Conservation (phyloP, 2,888 invertebrate genomes). For the Caenorhabditis becei region DNA sequence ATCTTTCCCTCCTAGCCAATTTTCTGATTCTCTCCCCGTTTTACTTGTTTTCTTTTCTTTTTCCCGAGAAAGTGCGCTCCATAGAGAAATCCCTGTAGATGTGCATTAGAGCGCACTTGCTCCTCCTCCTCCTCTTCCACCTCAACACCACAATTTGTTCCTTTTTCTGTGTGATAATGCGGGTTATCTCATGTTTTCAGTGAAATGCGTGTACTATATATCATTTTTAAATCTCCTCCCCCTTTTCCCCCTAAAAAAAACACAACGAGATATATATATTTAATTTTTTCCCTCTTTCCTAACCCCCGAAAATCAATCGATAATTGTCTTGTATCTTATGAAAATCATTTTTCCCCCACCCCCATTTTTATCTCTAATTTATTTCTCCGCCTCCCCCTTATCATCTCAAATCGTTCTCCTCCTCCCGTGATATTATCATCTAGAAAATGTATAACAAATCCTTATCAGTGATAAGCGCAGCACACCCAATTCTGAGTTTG, state of each 20-base stretch:
- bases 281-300: background rate
- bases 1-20: slow-evolving; percentile 3
- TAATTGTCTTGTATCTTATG: no score
- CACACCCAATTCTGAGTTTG: no score
- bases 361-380: background rate
- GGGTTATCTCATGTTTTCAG: slow-evolving; percentile 53
- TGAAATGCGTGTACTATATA: slow-evolving; percentile 57
- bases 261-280: background rate
- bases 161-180: slow-evolving; percentile 56
- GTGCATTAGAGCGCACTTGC: slow-evolving; percentile 6
- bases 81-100: background rate
- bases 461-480: no score
- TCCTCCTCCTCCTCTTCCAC: background rate
- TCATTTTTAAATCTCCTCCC: slow-evolving; percentile 10
- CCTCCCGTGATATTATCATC: background rate
- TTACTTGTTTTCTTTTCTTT: slow-evolving; percentile 14
- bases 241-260: background rate
- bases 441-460: background rate
- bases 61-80: background rate
- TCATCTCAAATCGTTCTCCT: background rate
- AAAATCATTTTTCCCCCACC: background rate
- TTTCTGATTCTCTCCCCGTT: slow-evolving; percentile 20
- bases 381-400: background rate
- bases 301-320: background rate
- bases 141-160: slow-evolving; percentile 1